These are phyloP conservation scores for Mythimna ferrago DNA, from an alignment of 2,888 invertebrate species.

Conservation along the genomic window DNA sequence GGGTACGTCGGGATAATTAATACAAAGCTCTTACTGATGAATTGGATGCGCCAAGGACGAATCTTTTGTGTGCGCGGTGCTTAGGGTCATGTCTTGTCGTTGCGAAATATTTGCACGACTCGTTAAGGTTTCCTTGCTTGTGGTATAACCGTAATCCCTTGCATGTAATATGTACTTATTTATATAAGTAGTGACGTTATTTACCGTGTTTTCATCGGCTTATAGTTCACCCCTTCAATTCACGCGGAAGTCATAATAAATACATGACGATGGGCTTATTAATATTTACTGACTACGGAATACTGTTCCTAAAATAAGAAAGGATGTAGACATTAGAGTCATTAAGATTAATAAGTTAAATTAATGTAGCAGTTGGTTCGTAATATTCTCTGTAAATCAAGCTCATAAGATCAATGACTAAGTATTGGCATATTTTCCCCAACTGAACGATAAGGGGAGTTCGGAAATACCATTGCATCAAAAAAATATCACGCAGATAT, in stretches of 20 bases:
- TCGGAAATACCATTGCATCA: constrained; percentile 10
- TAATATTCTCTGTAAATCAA: background rate
- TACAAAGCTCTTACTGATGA: constrained; percentile 36
- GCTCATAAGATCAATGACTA: background rate
- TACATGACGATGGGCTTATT: background rate
- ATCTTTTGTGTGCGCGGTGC: constrained; percentile 37
- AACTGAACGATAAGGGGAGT: constrained; percentile 1
- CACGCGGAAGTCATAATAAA: constrained; percentile 19
- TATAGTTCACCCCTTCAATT: constrained; percentile 19
- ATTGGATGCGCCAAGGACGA: constrained; percentile 56
- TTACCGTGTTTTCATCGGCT: constrained; percentile 32
- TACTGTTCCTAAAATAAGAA: background rate
- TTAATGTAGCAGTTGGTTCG: too few species aligned
- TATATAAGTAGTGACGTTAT: constrained; percentile 30
- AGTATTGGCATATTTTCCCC: constrained; percentile 9
- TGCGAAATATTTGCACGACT: constrained; percentile 15
- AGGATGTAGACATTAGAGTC: background rate
- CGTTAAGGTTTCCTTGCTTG: constrained; percentile 13
- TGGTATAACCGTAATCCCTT: constrained; percentile 29
- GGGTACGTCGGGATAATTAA: constrained; percentile 60
- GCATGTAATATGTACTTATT: constrained; percentile 25
- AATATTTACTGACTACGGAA: background rate
- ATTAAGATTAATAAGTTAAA: background rate
- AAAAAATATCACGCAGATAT: background rate
- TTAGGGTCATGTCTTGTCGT: constrained; percentile 43